phyloP scores from a whole-genome alignment of 2,113 vertebrate species.

The Oncorhynchus kisutch region DNA sequence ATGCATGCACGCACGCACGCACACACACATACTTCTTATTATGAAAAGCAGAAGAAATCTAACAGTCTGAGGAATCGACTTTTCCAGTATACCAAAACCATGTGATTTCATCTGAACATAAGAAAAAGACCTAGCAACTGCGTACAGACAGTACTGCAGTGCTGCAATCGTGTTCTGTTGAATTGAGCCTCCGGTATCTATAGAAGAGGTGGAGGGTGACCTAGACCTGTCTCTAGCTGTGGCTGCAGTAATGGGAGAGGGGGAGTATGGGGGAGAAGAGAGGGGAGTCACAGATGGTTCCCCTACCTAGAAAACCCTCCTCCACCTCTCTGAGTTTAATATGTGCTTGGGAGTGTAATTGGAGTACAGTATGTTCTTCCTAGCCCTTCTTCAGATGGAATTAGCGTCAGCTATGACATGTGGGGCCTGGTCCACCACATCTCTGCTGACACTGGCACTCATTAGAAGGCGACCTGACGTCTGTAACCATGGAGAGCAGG shows the following conservation, averaged over 20 bases:
- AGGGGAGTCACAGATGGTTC: conserved; percentile 6
- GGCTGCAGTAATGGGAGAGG: no score
- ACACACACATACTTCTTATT: no score
- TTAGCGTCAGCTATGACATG: conserved; percentile 20
- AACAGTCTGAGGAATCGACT: no score
- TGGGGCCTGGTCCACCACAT: conserved; percentile 1
- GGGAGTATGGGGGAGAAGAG: neutral
- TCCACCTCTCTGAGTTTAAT: neutral
- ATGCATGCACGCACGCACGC: no score
- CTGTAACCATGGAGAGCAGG: conserved; percentile 42
- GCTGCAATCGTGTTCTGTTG: no score
- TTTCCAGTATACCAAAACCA: no score
- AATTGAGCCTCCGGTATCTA: no score
- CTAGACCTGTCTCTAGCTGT: neutral
- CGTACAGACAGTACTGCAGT: no score
- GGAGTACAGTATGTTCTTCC: neutral
- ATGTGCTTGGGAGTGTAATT: no score
- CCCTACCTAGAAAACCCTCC: conserved; percentile 5
- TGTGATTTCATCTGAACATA: no score
- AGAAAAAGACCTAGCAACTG: no score
- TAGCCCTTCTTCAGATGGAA: conserved; percentile 23
- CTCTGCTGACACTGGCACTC: conserved; percentile 23
- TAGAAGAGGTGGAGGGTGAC: neutral
- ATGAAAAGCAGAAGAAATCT: no score
- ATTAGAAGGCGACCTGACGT: conserved; percentile 42